Evolutionary conservation across 2,113 vertebrate species (phyloP).

Genomic region (Cebidichthys violaceus): DNA sequence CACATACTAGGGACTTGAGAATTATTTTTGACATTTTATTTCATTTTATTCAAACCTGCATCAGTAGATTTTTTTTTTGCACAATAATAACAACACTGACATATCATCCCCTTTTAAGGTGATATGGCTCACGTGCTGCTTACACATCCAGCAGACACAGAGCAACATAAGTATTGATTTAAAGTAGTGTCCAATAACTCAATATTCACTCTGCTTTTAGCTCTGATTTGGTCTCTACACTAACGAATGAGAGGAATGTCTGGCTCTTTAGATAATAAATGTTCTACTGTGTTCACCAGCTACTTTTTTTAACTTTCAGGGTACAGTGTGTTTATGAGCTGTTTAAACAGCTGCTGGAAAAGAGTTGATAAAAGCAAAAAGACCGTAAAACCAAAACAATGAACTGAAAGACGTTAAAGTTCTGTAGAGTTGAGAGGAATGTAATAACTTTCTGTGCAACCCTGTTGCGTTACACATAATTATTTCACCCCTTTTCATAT

Average conservation of each 20-base stretch:
- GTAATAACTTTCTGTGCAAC: neutral
- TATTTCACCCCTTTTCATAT: neutral
- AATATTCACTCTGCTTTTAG: neutral
- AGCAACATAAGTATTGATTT: neutral
- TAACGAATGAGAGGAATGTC: no score
- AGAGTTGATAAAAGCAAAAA: neutral
- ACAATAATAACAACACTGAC: neutral
- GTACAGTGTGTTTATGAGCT: neutral
- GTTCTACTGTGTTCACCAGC: neutral
- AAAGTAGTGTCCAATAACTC: neutral
- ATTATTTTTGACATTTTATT: neutral
- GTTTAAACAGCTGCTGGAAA: neutral
- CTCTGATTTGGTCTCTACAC: neutral
- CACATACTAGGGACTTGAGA: neutral
- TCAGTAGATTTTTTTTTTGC: neutral
- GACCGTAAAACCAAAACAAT: neutral
- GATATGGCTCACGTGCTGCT: neutral
- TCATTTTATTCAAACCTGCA: neutral
- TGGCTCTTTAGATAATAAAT: neutral
- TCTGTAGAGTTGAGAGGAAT: neutral
- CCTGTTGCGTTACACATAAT: neutral
- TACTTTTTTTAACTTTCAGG: neutral
- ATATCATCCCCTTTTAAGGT: neutral
- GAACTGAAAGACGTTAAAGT: neutral
- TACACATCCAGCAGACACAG: neutral